Conservation (phyloP, 1,140 invertebrate species). For the Ceratosolen solmsi region DNA sequence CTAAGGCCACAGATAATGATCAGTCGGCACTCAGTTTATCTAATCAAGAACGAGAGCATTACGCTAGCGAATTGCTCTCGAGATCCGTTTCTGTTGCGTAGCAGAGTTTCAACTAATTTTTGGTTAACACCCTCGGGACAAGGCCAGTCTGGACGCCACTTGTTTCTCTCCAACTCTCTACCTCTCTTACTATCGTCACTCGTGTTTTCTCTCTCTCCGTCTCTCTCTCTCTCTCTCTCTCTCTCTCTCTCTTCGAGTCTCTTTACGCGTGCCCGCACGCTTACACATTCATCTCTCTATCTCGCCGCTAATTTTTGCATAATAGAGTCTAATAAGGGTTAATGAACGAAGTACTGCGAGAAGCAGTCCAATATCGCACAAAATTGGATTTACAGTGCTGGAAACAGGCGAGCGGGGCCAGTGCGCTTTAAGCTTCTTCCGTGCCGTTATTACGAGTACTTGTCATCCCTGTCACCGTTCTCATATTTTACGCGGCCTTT, state of each 20-base stretch:
- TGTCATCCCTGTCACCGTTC: neutral
- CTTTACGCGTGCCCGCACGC: no score
- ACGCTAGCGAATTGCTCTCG: neutral
- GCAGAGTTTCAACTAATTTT: slow-evolving; percentile 56
- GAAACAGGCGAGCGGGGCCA: slow-evolving; percentile 47
- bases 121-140: slow-evolving; percentile 37
- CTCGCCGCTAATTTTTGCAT: slow-evolving; percentile 65
- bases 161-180: neutral
- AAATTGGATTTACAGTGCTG: slow-evolving; percentile 65
- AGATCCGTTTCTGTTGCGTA: neutral
- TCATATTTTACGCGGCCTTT: neutral
- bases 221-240: neutral
- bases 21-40: slow-evolving; percentile 46
- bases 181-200: neutral
- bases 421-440: slow-evolving; percentile 24
- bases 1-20: slow-evolving; percentile 41
- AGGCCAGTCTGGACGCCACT: neutral
- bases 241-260: slow-evolving; percentile 3
- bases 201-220: neutral
- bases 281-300: no score
- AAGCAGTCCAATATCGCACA: slow-evolving; percentile 54
- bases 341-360: slow-evolving; percentile 63
- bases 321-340: slow-evolving; percentile 66
- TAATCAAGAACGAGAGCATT: slow-evolving; percentile 31
- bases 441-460: neutral